Evolutionary conservation across 2,797 vertebrate genomes (phyloP).

Genomic region (Chaetodon trifasciatus): DNA sequence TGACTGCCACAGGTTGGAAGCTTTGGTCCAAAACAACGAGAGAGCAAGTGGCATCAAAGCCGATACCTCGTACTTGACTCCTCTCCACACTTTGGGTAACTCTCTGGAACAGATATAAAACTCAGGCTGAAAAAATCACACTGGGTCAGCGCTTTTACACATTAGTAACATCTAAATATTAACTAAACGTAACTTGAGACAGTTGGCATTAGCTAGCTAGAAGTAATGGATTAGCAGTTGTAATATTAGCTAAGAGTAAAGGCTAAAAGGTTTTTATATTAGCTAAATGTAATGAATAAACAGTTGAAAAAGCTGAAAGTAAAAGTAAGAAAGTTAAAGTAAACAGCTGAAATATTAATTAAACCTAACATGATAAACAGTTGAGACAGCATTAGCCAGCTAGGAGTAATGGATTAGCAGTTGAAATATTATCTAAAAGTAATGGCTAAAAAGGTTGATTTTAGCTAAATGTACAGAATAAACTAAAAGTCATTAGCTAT

Average conservation of each 20-base stretch:
- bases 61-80: constrained; percentile 88
- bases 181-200: no score
- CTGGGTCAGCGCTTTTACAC: background rate
- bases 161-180: no score
- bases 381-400: no score
- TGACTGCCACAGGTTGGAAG: constrained; percentile 91
- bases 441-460: no score
- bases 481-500: no score
- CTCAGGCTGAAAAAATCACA: background rate
- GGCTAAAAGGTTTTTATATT: no score
- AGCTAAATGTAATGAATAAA: background rate
- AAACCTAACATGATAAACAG: background rate
- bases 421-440: no score
- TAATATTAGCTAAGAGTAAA: no score
- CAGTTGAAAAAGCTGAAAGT: background rate
- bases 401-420: no score
- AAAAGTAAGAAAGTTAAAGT: no score
- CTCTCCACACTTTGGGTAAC: constrained; percentile 84
- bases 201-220: no score
- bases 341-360: background rate
- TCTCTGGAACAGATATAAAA: constrained; percentile 78
- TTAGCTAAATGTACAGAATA: no score
- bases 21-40: constrained; percentile 92
- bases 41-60: constrained; percentile 97
- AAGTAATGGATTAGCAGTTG: background rate